Percentiles rank a stretch among this genome's conserved stretches.
Conservation (phyloP, 1,140 invertebrate genomes). For the Zaprionus africanus region DNA sequence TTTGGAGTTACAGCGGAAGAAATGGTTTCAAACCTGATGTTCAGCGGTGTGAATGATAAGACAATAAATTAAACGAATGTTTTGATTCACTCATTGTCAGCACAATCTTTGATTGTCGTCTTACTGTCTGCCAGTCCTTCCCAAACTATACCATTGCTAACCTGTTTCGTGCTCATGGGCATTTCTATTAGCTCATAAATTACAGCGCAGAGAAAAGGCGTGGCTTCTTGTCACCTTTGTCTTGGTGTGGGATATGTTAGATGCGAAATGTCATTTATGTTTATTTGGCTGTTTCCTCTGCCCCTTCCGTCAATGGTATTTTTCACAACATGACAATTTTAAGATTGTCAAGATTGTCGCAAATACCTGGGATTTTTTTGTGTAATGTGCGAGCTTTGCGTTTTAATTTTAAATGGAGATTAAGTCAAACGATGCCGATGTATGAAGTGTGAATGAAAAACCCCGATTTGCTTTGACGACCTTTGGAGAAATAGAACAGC, state of each 20-base stretch:
- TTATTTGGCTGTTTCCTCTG: not conserved
- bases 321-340: slow-evolving; percentile 29
- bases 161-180: slow-evolving; percentile 36
- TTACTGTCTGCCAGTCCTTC: slow-evolving; percentile 14
- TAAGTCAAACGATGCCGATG: not conserved
- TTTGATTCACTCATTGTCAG: slow-evolving; percentile 27
- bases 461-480: not conserved
- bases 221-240: not conserved
- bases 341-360: slow-evolving; percentile 27
- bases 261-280: slow-evolving; percentile 12
- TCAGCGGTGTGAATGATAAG: slow-evolving; percentile 5
- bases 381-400: slow-evolving; percentile 22
- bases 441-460: not conserved
- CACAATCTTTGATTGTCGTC: slow-evolving; percentile 12
- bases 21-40: slow-evolving; percentile 7
- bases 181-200: slow-evolving; percentile 38
- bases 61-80: slow-evolving; percentile 20
- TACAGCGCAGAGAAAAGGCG: slow-evolving; percentile 13
- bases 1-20: not conserved
- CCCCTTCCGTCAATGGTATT: slow-evolving; percentile 4
- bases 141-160: slow-evolving; percentile 14
- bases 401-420: slow-evolving; percentile 7
- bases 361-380: slow-evolving; percentile 16
- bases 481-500: slow-evolving; percentile 26
- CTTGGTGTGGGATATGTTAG: slow-evolving; percentile 9